phyloP scores from a whole-genome alignment of 2,888 invertebrate species.

The Oscheius sp. region DNA sequence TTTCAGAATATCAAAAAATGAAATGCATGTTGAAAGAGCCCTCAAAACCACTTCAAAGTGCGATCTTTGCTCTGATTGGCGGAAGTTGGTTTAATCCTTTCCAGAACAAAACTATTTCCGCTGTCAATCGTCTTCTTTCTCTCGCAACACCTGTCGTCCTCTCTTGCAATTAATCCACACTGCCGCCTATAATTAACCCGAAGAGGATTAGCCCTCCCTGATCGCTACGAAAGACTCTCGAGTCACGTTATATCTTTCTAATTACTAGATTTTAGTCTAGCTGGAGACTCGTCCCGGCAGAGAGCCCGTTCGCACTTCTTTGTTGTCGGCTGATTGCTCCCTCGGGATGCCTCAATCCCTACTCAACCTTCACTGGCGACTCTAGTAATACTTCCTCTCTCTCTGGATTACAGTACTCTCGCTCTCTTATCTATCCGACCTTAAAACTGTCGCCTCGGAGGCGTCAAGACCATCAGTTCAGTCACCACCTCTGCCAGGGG shows the following conservation, averaged over 20 bases:
- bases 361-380: constrained; percentile 29
- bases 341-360: constrained; percentile 16
- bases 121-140: background rate
- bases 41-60: no score
- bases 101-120: no score
- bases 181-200: constrained; percentile 33
- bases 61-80: no score
- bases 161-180: constrained; percentile 34
- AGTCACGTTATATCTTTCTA: background rate
- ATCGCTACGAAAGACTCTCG: background rate
- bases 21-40: no score
- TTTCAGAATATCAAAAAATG: no score
- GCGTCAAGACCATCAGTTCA: background rate
- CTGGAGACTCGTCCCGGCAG: background rate
- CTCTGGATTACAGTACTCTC: constrained; percentile 11
- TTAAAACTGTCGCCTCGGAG: constrained; percentile 5
- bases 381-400: background rate
- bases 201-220: constrained; percentile 16
- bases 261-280: no score
- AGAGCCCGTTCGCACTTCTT: constrained; percentile 32
- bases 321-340: constrained; percentile 28
- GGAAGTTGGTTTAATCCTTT: no score
- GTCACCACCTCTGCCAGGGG: background rate
- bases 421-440: background rate
- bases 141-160: constrained; percentile 34